These are phyloP conservation scores for Sinonovacula constricta DNA, from an alignment of 1,140 invertebrate genomes.

Conservation along the genomic window DNA sequence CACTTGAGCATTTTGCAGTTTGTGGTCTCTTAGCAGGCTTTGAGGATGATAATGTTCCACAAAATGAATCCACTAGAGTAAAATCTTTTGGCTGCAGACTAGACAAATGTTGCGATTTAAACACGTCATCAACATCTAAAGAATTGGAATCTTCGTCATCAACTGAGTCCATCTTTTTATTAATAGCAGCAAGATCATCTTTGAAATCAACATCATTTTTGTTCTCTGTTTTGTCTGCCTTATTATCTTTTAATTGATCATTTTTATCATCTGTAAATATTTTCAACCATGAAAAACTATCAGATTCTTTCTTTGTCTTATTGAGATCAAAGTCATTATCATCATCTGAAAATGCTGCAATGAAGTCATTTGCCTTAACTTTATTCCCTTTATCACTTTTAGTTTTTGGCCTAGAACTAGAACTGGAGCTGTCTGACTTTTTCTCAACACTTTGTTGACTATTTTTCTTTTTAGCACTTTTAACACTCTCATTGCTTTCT, in stretches of 20 bases:
- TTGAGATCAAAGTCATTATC: not conserved
- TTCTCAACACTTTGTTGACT: not conserved
- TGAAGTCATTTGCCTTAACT: not conserved
- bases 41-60: not conserved
- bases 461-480: not conserved
- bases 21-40: constrained; percentile 15
- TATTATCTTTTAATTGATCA: not conserved
- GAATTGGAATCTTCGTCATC: constrained; percentile 42
- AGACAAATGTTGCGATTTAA: constrained; percentile 20
- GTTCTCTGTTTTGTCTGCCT: not conserved
- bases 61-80: constrained; percentile 4
- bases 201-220: constrained; percentile 12
- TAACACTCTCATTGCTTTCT: not conserved
- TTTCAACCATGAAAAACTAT: constrained; percentile 49
- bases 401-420: not conserved
- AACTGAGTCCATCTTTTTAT: constrained; percentile 40
- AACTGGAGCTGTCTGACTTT: not conserved
- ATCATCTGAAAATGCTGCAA: not conserved
- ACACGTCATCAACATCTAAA: constrained; percentile 45
- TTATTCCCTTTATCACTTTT: not conserved
- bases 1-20: constrained; percentile 37
- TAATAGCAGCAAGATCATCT: constrained; percentile 41
- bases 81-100: constrained; percentile 36
- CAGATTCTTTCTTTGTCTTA: not conserved
- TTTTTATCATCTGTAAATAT: constrained; percentile 15